A percentile compares a stretch with the other conserved stretches of the same genome.
phyloP scores from a whole-genome alignment of 2,888 invertebrate species.

The Disparrhopalites patrizii region DNA sequence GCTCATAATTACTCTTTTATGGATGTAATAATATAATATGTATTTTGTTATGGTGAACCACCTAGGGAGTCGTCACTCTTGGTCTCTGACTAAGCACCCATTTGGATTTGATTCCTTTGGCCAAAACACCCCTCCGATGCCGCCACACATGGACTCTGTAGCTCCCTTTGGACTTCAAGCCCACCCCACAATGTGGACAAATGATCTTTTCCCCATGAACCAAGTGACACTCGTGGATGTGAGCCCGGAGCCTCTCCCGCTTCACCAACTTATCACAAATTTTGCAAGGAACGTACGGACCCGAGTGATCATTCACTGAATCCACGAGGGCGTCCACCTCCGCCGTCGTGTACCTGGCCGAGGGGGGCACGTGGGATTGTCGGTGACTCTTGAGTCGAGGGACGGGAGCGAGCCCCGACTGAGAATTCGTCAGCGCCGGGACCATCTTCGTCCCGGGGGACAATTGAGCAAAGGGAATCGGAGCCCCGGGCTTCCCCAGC shows the following conservation, averaged over 20 bases:
- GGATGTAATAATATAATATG: no score
- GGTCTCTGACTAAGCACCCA: conserved; percentile 4
- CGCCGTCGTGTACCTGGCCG: conserved; percentile 42
- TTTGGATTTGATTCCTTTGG: conserved; percentile 20
- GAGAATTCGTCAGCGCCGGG: neutral
- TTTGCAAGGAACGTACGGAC: conserved; percentile 46
- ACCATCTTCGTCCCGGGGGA: neutral
- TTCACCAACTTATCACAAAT: conserved; percentile 47
- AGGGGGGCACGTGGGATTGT: conserved; percentile 45
- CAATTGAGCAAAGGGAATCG: neutral
- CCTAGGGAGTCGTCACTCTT: neutral
- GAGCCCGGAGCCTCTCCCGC: conserved; percentile 45
- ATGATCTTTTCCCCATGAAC: conserved; percentile 44
- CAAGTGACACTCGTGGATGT: conserved; percentile 47
- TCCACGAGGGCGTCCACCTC: conserved; percentile 47
- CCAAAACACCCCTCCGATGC: conserved; percentile 21
- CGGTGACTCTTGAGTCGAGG: conserved; percentile 40
- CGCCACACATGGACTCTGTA: conserved; percentile 36
- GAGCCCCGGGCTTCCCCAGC: neutral
- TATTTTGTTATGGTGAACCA: no score
- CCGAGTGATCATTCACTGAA: conserved; percentile 41
- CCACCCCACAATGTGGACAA: conserved; percentile 45
- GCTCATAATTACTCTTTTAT: no score
- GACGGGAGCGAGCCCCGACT: neutral
- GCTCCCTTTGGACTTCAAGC: conserved; percentile 47